Evolutionary conservation across 2,797 vertebrate species (phyloP).

Genomic region (Malurus leucopterus): DNA sequence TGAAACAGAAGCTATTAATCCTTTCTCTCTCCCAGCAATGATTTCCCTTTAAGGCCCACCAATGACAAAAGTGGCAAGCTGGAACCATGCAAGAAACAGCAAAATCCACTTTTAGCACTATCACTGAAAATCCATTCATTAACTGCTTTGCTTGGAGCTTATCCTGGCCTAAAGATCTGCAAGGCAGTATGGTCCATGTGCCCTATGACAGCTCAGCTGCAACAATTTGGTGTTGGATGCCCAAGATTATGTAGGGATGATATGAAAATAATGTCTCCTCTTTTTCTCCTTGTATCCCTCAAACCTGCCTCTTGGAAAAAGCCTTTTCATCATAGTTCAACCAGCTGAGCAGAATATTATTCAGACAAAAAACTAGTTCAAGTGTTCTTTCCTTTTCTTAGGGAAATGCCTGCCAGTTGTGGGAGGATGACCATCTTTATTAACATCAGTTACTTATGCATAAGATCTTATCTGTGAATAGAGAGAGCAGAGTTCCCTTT

Average conservation of each 20-base stretch:
- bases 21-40: accelerated
- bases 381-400: background rate
- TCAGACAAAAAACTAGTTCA: background rate
- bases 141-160: background rate
- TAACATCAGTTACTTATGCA: background rate
- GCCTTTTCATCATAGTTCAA: background rate
- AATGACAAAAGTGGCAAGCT: background rate
- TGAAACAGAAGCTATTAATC: background rate
- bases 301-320: background rate
- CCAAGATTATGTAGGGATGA: background rate
- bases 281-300: background rate
- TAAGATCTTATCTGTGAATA: background rate
- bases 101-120: background rate
- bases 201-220: background rate
- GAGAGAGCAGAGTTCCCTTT: background rate
- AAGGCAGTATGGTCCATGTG: background rate
- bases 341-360: background rate
- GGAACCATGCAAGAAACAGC: background rate
- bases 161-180: background rate
- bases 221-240: background rate
- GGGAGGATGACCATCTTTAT: background rate
- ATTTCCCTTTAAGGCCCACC: background rate
- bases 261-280: background rate
- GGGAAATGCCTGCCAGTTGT: background rate
- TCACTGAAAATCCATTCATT: background rate